Conservation (phyloP, 2,888 invertebrate genomes). For the Aradus depressus region DNA sequence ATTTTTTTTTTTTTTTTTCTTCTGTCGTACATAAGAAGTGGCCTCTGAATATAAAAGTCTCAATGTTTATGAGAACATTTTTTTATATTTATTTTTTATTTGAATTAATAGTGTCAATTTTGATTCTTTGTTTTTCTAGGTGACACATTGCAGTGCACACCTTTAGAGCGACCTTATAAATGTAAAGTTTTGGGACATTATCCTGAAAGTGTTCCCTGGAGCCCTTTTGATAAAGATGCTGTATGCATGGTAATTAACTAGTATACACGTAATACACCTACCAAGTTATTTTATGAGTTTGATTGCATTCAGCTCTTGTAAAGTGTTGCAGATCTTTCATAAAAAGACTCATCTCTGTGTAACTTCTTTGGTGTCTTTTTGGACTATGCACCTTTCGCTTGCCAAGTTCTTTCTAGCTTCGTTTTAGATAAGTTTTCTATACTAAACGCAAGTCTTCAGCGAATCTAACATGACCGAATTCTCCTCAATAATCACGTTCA, state of each 20-base stretch:
- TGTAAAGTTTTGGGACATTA: constrained; percentile 89
- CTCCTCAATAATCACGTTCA: no score
- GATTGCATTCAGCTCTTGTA: no score
- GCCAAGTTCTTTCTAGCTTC: no score
- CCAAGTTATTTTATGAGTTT: no score
- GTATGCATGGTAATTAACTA: constrained; percentile 78
- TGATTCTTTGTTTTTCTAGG: constrained; percentile 44
- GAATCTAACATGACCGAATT: no score
- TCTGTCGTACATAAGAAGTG: background rate
- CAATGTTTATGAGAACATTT: no score
- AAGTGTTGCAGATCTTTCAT: no score
- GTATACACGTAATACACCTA: background rate
- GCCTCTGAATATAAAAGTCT: background rate
- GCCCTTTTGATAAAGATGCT: constrained; percentile 88
- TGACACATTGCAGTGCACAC: constrained; percentile 70
- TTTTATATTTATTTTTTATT: background rate
- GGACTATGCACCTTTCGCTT: no score
- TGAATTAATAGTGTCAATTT: background rate
- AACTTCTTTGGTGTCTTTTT: no score
- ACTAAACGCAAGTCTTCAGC: no score
- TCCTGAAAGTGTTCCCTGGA: constrained; percentile 79
- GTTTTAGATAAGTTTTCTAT: no score
- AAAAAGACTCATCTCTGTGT: no score
- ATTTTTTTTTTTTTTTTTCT: background rate
- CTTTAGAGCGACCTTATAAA: constrained; percentile 88